These are phyloP conservation scores for Accipiter cooperii DNA, from an alignment of 2,113 vertebrate species.

Conservation along the genomic window DNA sequence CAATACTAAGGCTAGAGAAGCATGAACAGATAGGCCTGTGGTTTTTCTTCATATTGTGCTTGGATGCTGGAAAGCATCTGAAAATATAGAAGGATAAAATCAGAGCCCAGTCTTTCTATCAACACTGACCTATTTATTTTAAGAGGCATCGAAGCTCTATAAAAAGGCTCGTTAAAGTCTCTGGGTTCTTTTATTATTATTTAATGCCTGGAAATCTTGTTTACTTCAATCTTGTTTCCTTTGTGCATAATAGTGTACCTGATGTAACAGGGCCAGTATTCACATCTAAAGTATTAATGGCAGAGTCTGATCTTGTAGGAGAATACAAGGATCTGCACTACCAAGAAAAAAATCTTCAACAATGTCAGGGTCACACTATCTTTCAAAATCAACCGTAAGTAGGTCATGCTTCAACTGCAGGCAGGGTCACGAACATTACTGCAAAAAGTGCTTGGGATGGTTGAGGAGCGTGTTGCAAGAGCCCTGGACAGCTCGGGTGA, in stretches of 20 bases:
- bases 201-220: slow-evolving; percentile 54
- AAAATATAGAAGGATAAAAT: slow-evolving; percentile 10
- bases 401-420: slow-evolving; percentile 28
- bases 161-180: slow-evolving; percentile 33
- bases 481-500: neutral
- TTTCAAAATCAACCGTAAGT: slow-evolving; percentile 46
- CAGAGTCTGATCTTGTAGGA: slow-evolving; percentile 25
- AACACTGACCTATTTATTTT: slow-evolving; percentile 21
- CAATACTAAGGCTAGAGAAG: slow-evolving; percentile 57
- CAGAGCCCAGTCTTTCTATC: neutral
- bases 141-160: slow-evolving; percentile 13
- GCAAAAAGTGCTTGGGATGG: neutral
- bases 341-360: neutral
- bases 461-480: neutral
- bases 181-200: slow-evolving; percentile 53
- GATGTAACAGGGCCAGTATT: slow-evolving; percentile 42
- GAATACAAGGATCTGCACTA: slow-evolving; percentile 63
- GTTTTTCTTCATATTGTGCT: neutral
- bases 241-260: slow-evolving; percentile 45
- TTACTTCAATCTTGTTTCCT: slow-evolving; percentile 58
- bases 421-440: neutral
- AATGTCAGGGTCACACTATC: neutral
- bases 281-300: slow-evolving; percentile 58
- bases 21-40: slow-evolving; percentile 26
- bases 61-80: slow-evolving; percentile 12